Conservation (phyloP, 2,113 vertebrate genomes). For the Pitta sordida region DNA sequence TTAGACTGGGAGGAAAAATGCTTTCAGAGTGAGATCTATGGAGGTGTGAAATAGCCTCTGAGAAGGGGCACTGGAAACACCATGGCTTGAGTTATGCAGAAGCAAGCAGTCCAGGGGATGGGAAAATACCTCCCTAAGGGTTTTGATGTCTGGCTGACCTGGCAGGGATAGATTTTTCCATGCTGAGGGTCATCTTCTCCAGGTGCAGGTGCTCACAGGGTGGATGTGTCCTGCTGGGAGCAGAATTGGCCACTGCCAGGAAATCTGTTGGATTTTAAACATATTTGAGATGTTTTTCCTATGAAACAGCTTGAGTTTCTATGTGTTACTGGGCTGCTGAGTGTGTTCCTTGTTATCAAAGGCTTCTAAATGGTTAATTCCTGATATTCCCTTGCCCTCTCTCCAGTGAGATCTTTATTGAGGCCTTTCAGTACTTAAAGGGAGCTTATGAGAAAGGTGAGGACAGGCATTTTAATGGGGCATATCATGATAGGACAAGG, state of each 20-base stretch:
- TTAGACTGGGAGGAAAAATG: slow-evolving; percentile 23
- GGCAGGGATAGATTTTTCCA: neutral
- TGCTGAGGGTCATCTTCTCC: neutral
- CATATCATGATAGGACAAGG: neutral
- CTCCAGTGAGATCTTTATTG: neutral
- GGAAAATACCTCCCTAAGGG: neutral
- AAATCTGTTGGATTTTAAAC: neutral
- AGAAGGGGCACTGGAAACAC: neutral
- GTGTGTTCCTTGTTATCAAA: accelerated
- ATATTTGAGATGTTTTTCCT: neutral
- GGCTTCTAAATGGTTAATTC: neutral
- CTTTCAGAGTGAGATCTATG: neutral
- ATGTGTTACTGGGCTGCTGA: neutral
- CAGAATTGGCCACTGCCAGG: neutral
- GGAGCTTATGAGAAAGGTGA: neutral
- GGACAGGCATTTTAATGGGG: neutral
- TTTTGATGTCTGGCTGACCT: neutral
- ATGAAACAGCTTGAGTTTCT: neutral
- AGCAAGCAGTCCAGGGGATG: neutral
- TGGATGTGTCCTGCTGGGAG: neutral
- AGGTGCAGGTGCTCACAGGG: neutral
- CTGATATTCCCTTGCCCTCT: neutral
- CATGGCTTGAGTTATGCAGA: neutral
- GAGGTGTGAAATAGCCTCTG: neutral
- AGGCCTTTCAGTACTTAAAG: neutral